Evolutionary conservation across 2,113 vertebrate species (phyloP), one percentile per base, ranked within the genome.

Genomic region (Crotalus helleri): DNA sequence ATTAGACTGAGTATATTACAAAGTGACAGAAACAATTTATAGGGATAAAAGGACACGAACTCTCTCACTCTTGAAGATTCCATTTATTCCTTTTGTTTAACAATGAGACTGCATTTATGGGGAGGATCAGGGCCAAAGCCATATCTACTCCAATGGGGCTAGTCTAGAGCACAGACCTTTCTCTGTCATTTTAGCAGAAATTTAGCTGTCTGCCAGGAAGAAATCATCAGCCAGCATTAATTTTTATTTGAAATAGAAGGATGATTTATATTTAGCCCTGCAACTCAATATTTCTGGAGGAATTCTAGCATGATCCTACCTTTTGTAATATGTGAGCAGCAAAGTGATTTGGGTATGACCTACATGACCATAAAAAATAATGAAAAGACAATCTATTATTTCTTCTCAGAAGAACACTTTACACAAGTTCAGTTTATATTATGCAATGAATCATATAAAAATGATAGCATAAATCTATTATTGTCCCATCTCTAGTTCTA

Each of bases 61-160:
- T 26, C 13, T 44, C 21, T 46, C 51, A 5, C 39, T n/a, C 3
- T 29, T 39, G 0, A 87, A 88, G 44, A 13, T 3, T 4, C 85
- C 19, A 87, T 46, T 57, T 92, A 87, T 5, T 88, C 91, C 88
- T 9, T 49, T 46, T 81, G 85, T 57, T 49, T 93, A 91, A 1
- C 4, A 0, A 0, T 74, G 3, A 87, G 0, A 0, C n/a, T 26
- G 87, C 0, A 69, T 3, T 46, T n/a, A 58, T 86, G 0, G 4
- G 21, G 2, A 86, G 29, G 88, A 74, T 90, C 54, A 89, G 6
- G 39, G 59, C 55, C 21, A 3, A 57, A 74, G 39, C 26, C 64
- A 87, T 8, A 39, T n/a, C 29, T 6, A 19, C 13, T 61, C 46
- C n/a, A 29, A 15, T 90, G 15, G 19, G 89, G n/a, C 91, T 85